Evolutionary conservation across 1,140 invertebrate species (phyloP), one percentile per base, ranked within the genome.

Genomic region (Musca domestica): DNA sequence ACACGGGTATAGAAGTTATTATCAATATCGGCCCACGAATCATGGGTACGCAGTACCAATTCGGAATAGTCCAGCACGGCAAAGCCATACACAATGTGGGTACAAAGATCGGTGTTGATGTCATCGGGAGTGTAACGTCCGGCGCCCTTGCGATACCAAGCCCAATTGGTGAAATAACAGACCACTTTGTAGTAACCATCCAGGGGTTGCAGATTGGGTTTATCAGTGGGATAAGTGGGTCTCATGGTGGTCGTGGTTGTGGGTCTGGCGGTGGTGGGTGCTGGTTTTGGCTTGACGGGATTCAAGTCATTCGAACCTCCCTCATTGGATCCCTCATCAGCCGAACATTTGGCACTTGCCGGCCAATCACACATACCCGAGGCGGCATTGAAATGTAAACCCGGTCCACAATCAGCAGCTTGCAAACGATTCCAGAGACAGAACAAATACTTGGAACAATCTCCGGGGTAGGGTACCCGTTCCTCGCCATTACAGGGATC

Each of bases 151-250:
- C 93, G 85, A 72, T 95, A 95, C 92, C 94, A 95, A 1, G 94
- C 92, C 95, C 95, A 96, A 74, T 96, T 96, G 0, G 94, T 95
- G 76, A 95, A 96, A 77, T 96, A 96, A 73, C 94, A 96, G 0
- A 96, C 91, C 0, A 96, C 84, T 82, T 93, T 88, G 71, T 86
- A 90, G 54, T 86, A 81, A n/a, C 84, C 86, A 83, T 78, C 74
- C 20, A 77, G 65, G 0, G 85, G 83, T 69, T 84, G 77, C 10
- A 86, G 70, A 0, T 73, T 73, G 15, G 80, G 81, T 17, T 76
- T 79, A 3, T 78, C 76, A 0, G 74, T 78, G 22, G 77, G 77
- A 63, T 76, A 76, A 12, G 75, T 81, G 2, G 81, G 77, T 65
- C 76, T 76, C 14, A 56, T 72, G 15, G 75, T 71, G 1, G 74